phyloP scores from a whole-genome alignment of 2,888 invertebrate species.

The Platypus cylindrus region DNA sequence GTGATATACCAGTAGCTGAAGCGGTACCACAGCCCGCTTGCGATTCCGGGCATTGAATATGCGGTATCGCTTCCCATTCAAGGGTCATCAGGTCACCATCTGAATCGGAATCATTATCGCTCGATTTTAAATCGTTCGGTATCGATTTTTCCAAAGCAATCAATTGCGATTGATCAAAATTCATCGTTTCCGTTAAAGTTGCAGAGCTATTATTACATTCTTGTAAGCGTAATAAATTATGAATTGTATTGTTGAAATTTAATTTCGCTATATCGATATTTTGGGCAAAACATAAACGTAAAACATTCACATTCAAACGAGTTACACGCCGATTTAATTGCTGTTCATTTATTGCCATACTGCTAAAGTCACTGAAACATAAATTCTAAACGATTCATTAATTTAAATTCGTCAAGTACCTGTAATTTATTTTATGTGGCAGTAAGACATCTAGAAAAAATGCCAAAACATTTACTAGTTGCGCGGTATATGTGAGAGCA shows the following conservation, averaged over 20 bases:
- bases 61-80: conserved; percentile 70
- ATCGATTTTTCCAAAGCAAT: conserved; percentile 52
- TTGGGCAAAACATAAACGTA: conserved; percentile 67
- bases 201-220: no score
- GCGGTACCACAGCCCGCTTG: conserved; percentile 24
- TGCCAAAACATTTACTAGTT: conserved; percentile 69
- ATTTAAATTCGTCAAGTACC: no score
- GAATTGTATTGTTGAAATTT: conserved; percentile 56
- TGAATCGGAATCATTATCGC: conserved; percentile 54
- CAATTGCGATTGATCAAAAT: no score
- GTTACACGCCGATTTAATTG: conserved; percentile 65
- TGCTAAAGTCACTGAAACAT: conserved; percentile 61
- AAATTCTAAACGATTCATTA: neutral
- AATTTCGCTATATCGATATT: conserved; percentile 51
- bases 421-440: conserved; percentile 60
- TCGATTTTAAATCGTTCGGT: conserved; percentile 46
- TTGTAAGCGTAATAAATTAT: conserved; percentile 58
- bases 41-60: conserved; percentile 42
- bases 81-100: conserved; percentile 61
- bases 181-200: no score
- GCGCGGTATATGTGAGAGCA: conserved; percentile 76
- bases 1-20: no score
- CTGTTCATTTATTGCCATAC: conserved; percentile 53
- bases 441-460: conserved; percentile 72
- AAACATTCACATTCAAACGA: conserved; percentile 65